Evolutionary conservation across 2,113 vertebrate genomes (phyloP).

Genomic region (Bolborhynchus lineola): DNA sequence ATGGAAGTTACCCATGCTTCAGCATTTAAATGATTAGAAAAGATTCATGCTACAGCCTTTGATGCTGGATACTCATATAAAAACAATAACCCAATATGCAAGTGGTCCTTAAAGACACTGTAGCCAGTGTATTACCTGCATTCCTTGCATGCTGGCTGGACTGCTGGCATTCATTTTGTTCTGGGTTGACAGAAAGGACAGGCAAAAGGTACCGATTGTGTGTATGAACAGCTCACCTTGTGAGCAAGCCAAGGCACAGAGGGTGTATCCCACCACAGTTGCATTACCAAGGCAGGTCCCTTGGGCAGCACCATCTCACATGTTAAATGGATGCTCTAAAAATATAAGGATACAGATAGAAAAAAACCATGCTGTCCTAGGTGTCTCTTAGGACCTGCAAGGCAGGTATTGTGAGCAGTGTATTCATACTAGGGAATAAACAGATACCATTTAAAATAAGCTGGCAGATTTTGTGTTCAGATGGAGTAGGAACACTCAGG

Average conservation of each 20-base stretch:
- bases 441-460: background rate
- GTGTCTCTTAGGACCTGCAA: background rate
- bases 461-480: constrained; percentile 56
- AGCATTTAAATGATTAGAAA: background rate
- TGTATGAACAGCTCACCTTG: background rate
- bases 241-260: background rate
- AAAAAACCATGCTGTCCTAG: background rate
- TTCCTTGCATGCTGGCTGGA: background rate
- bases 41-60: background rate
- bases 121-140: background rate
- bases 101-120: background rate
- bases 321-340: background rate
- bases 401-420: constrained; percentile 22
- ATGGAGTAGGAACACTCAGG: background rate
- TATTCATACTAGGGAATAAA: background rate
- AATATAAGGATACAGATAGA: background rate
- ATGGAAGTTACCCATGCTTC: background rate
- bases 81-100: background rate
- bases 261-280: background rate
- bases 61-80: background rate
- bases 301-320: background rate
- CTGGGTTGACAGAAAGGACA: background rate
- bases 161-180: background rate
- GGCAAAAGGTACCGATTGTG: background rate
- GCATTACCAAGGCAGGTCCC: background rate